phyloP scores from a whole-genome alignment of 2,113 vertebrate genomes.

The Embiotoca jacksoni region DNA sequence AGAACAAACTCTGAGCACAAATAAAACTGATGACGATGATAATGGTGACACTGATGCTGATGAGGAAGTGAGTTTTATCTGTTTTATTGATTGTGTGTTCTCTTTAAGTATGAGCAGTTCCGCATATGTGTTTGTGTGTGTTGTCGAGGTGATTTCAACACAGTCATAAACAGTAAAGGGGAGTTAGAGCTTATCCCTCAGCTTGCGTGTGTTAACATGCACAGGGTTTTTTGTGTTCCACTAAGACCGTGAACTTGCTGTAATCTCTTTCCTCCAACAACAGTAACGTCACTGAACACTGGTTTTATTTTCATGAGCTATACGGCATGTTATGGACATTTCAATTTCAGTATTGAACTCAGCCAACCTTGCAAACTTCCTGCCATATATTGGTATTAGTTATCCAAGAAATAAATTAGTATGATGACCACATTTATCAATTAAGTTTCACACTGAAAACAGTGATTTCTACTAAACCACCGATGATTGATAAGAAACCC shows the following conservation, averaged over 20 bases:
- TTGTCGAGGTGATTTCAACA: slow-evolving; percentile 13
- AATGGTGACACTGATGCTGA: slow-evolving; percentile 14
- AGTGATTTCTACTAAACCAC: too few relatives aligned
- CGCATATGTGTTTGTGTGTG: not conserved
- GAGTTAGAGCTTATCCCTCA: slow-evolving; percentile 4
- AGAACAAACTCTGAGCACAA: slow-evolving; percentile 56
- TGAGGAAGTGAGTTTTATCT: not conserved
- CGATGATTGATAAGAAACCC: too few relatives aligned
- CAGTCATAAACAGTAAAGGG: not conserved
- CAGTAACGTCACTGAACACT: not conserved
- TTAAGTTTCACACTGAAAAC: too few relatives aligned
- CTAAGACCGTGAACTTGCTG: not conserved
- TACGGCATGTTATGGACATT: not conserved
- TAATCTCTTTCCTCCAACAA: not conserved
- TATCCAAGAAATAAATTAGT: too few relatives aligned
- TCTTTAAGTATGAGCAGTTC: not conserved
- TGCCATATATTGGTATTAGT: too few relatives aligned
- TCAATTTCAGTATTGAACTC: not conserved
- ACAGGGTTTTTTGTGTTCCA: slow-evolving; percentile 4
- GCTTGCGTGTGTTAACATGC: slow-evolving; percentile 42
- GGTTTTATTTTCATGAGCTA: not conserved
- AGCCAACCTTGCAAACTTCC: too few relatives aligned
- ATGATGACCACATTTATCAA: too few relatives aligned
- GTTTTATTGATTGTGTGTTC: not conserved
- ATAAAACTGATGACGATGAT: slow-evolving; percentile 65